phyloP scores from a whole-genome alignment of 2,113 vertebrate species.

The Hippopotamus amphibius region DNA sequence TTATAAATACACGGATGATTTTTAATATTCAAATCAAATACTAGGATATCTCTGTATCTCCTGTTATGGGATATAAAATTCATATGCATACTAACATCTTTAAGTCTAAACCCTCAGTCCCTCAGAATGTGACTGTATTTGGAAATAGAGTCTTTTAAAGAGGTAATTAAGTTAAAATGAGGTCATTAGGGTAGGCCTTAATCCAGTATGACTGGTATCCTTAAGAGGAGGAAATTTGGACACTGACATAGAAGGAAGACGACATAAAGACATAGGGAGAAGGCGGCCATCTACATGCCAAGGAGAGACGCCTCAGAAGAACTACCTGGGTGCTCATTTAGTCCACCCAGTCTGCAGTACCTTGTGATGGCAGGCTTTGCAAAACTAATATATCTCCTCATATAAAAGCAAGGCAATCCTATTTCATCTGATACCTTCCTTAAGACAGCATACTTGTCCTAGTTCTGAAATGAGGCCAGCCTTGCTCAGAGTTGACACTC shows the following conservation, averaged over 20 bases:
- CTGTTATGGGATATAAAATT: not conserved
- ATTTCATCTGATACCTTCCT: not conserved
- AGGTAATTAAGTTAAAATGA: not conserved
- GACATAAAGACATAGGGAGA: not conserved
- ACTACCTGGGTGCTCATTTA: not conserved
- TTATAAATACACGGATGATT: not conserved
- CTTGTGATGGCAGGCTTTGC: not conserved
- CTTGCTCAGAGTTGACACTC: not conserved
- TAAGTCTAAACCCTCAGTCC: not conserved
- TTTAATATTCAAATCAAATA: not conserved
- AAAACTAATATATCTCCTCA: not conserved
- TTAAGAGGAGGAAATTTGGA: not conserved
- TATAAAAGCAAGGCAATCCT: not conserved
- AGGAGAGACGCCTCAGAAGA: not conserved
- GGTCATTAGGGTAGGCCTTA: not conserved
- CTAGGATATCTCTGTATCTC: not conserved
- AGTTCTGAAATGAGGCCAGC: not conserved
- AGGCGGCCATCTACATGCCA: not conserved
- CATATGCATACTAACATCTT: not conserved
- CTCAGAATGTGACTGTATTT: not conserved
- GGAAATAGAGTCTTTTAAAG: not conserved
- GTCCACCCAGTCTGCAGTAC: not conserved
- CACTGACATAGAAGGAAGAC: not conserved
- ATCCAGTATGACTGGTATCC: not conserved
- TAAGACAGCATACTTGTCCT: not conserved